These are phyloP conservation scores for Lophotriccus pileatus DNA, from an alignment of 2,797 vertebrate species.

Conservation along the genomic window DNA sequence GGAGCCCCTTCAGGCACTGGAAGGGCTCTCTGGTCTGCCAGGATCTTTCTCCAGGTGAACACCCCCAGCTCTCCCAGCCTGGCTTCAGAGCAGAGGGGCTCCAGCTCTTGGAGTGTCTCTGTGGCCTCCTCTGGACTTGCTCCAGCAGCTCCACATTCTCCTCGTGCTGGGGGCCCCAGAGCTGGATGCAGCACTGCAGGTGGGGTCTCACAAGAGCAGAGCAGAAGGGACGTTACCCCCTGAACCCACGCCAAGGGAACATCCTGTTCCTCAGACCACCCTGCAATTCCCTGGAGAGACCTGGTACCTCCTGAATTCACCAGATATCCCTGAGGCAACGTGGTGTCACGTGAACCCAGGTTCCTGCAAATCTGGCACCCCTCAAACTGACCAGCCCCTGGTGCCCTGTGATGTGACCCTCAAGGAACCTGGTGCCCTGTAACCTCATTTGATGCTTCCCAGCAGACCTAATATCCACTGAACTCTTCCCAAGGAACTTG, in stretches of 20 bases:
- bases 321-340: neutral
- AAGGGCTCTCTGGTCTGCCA: neutral
- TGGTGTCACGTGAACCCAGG: neutral
- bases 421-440: neutral
- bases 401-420: neutral
- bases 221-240: neutral
- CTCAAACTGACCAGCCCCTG: neutral
- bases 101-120: neutral
- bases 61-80: neutral
- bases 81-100: neutral
- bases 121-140: accelerated
- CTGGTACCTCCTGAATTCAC: neutral
- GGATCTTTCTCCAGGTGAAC: accelerated
- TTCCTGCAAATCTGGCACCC: too few species aligned
- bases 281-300: neutral
- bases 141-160: neutral
- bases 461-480: neutral
- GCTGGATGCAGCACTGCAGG: neutral
- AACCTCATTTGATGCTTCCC: neutral
- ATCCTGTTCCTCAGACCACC: neutral
- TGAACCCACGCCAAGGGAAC: neutral
- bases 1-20: accelerated
- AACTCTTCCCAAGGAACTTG: neutral
- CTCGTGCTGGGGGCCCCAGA: neutral
- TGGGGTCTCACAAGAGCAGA: neutral